Evolutionary conservation across 1,140 invertebrate species (phyloP).

Genomic region (Sarcophaga bullata): DNA sequence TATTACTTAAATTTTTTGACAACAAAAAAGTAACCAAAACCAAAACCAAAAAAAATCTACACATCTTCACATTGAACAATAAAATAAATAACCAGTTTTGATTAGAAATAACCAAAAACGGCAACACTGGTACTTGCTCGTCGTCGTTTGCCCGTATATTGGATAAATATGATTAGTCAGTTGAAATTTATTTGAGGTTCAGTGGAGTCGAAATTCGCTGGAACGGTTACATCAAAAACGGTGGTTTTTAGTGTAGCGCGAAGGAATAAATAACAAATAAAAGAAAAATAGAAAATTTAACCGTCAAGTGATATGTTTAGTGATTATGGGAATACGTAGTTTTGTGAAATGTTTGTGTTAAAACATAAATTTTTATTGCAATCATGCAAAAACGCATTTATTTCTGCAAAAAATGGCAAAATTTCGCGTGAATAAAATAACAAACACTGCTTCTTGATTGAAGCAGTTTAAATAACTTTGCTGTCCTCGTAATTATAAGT

Average conservation of each 20-base stretch:
- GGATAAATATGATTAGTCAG: background rate
- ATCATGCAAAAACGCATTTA: constrained; percentile 23
- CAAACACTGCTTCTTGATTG: too few species aligned
- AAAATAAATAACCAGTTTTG: too few species aligned
- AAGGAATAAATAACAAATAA: constrained; percentile 15
- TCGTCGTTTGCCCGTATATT: background rate
- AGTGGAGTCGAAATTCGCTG: background rate
- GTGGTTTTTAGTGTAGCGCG: background rate
- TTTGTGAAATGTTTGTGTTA: constrained; percentile 42
- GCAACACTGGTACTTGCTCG: too few species aligned
- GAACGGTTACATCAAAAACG: background rate
- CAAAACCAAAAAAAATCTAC: too few species aligned
- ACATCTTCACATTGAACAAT: too few species aligned
- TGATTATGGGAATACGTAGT: constrained; percentile 43
- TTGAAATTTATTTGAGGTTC: constrained; percentile 10
- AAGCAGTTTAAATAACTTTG: background rate
- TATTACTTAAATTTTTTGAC: too few species aligned
- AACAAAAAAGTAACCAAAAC: too few species aligned
- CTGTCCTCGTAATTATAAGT: too few species aligned
- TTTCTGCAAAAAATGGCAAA: background rate
- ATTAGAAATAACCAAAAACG: too few species aligned
- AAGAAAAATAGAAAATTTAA: background rate
- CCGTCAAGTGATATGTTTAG: constrained; percentile 3
- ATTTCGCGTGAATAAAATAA: background rate
- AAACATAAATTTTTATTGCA: background rate